Percentiles rank a stretch among this genome's conserved stretches.
Evolutionary conservation across 1,140 invertebrate species (phyloP).

Genomic region (Popillia japonica): DNA sequence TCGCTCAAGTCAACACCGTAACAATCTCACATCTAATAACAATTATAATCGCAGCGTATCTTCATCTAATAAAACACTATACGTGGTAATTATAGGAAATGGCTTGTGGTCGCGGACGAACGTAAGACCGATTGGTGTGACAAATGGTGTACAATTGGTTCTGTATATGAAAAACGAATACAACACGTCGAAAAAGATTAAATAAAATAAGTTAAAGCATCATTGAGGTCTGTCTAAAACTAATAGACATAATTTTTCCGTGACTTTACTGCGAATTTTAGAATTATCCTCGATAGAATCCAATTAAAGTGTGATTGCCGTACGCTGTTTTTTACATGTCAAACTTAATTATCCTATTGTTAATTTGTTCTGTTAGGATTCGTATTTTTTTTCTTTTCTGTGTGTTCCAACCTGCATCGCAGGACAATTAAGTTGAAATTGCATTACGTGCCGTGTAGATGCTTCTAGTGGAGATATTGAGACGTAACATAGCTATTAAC

Average conservation of each 20-base stretch:
- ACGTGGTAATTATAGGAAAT: not conserved
- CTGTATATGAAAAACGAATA: not conserved
- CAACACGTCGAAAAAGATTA: not conserved
- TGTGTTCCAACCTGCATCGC: not conserved
- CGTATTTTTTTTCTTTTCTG: not conserved
- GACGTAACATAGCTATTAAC: constrained; percentile 35
- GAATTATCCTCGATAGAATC: not conserved
- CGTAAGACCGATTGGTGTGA: not conserved
- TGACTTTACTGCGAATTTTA: not conserved
- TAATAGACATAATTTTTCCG: not conserved
- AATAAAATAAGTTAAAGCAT: too few species aligned
- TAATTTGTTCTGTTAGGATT: not conserved
- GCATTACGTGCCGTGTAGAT: not conserved
- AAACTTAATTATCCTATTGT: constrained; percentile 12
- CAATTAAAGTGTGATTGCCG: not conserved
- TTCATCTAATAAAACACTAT: too few species aligned
- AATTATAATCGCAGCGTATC: too few species aligned
- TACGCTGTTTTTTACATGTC: not conserved
- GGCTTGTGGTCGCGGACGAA: not conserved
- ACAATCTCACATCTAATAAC: too few species aligned
- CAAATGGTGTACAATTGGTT: constrained; percentile 11
- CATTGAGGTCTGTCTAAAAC: too few species aligned
- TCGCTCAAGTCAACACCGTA: too few species aligned
- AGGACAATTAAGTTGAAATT: constrained; percentile 7
- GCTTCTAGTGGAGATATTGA: constrained; percentile 20